Percentiles rank a stretch among this genome's conserved stretches.
Evolutionary conservation across 2,888 invertebrate genomes (phyloP).

Genomic region (Amblyjoppa fuscipennis): DNA sequence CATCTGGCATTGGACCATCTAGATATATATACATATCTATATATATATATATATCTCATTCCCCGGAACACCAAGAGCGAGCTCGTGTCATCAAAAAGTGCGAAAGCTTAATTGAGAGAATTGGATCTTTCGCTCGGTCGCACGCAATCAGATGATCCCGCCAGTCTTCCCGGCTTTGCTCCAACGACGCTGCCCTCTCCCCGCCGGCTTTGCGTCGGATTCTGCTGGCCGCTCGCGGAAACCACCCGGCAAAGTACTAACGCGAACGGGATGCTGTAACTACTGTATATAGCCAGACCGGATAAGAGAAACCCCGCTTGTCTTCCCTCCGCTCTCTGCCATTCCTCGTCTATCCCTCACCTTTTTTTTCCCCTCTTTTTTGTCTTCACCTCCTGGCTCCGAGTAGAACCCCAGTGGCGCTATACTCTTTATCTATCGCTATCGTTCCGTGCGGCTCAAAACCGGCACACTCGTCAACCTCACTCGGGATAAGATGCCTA

Average conservation of each 20-base stretch:
- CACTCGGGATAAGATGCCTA: neutral
- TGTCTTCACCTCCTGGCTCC: neutral
- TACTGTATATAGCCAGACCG: neutral
- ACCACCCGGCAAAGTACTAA: conserved; percentile 38
- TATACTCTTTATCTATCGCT: conserved; percentile 6
- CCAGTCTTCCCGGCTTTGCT: conserved; percentile 63
- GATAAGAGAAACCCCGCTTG: neutral
- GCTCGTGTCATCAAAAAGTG: conserved; percentile 83
- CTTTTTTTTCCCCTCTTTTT: neutral
- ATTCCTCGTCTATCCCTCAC: conserved; percentile 23
- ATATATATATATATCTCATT: conserved; percentile 12
- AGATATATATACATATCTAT: conserved; percentile 28
- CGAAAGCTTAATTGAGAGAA: conserved; percentile 84
- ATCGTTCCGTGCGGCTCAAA: neutral
- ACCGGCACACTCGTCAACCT: conserved; percentile 17
- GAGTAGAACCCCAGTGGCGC: neutral
- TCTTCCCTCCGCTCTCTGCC: conserved; percentile 13
- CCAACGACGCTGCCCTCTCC: conserved; percentile 6
- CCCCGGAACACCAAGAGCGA: conserved; percentile 35
- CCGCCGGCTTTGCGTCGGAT: conserved; percentile 13
- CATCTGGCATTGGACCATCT: neutral
- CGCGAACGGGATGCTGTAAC: conserved; percentile 26
- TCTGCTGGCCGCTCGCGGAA: conserved; percentile 12
- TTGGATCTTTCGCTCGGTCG: conserved; percentile 81
- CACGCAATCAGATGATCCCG: conserved; percentile 81